A percentile compares a stretch with the other conserved stretches of the same genome.
Conservation (phyloP, 2,797 vertebrate genomes). For the Falco peregrinus region DNA sequence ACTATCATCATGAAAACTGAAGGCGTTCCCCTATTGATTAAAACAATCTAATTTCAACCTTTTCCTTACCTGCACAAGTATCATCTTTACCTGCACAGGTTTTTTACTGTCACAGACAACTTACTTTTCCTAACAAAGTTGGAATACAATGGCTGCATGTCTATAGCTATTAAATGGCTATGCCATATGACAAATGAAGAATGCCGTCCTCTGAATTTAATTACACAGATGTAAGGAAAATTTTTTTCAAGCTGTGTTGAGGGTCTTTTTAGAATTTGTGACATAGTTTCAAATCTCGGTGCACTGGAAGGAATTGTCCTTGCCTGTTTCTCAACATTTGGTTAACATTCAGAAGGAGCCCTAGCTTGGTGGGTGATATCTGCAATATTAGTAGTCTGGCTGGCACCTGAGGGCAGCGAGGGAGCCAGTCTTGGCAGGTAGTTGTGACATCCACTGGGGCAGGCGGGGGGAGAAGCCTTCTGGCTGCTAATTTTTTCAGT, state of each 20-base stretch:
- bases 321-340: neutral
- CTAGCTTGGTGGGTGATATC: neutral
- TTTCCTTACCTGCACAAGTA: neutral
- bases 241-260: neutral
- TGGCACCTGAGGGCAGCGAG: neutral
- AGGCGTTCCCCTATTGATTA: neutral
- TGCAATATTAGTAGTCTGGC: neutral
- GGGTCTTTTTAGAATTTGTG: neutral
- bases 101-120: neutral
- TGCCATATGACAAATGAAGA: neutral
- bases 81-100: neutral
- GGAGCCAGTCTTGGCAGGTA: neutral
- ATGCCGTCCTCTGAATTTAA: neutral
- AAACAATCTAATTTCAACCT: neutral
- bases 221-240: neutral
- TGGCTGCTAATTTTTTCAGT: conserved; percentile 6
- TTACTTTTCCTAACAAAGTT: neutral
- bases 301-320: neutral
- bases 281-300: neutral
- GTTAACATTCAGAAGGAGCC: neutral
- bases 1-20: neutral
- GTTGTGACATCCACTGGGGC: neutral
- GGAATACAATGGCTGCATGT: neutral
- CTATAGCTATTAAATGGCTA: neutral
- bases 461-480: neutral